Percentiles rank a stretch among this genome's conserved stretches.
phyloP scores from a whole-genome alignment of 2,113 vertebrate genomes.

The Clarias gariepinus region DNA sequence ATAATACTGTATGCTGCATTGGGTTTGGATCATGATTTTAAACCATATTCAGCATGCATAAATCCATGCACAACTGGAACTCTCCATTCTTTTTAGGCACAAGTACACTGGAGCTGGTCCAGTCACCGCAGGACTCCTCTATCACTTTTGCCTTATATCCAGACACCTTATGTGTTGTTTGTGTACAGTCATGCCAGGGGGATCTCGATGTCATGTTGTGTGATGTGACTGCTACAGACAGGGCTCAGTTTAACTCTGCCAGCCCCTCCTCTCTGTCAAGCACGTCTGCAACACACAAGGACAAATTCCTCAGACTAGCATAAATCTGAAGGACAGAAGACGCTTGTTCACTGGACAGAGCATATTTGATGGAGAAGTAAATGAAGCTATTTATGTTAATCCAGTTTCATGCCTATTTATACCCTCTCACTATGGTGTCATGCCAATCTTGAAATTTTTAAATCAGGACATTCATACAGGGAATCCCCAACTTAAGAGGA shows the following conservation, averaged over 20 bases:
- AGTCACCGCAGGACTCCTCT: background rate
- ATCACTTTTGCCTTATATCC: background rate
- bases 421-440: background rate
- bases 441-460: background rate
- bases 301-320: background rate
- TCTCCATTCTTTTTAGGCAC: background rate
- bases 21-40: background rate
- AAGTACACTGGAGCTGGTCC: background rate
- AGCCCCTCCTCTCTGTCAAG: background rate
- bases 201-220: background rate
- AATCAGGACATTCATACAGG: background rate
- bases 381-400: background rate
- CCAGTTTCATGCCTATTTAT: background rate
- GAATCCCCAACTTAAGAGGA: too few species aligned
- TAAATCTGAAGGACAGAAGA: conserved; percentile 6
- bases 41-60: background rate
- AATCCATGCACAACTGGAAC: background rate
- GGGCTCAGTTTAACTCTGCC: background rate
- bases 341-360: background rate
- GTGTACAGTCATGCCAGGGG: background rate
- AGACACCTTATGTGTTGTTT: background rate
- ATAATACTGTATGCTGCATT: too few species aligned
- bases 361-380: background rate
- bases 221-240: background rate
- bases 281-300: background rate